Conservation (phyloP, 2,797 vertebrate genomes). For the Cirrhinus mrigala region DNA sequence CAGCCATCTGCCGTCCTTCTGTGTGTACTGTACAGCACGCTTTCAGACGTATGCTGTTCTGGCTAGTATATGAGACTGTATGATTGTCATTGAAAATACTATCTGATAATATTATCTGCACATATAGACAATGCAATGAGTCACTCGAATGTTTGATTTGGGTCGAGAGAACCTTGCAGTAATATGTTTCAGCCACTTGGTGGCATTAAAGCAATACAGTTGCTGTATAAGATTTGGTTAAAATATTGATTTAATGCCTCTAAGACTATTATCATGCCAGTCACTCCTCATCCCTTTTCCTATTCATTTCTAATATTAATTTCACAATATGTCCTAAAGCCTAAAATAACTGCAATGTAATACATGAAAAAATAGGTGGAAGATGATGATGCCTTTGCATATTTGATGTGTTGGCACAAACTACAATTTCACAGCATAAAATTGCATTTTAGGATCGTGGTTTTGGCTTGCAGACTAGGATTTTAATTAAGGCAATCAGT, state of each 20-base stretch:
- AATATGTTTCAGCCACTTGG: slow-evolving; percentile 1
- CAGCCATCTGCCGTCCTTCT: slow-evolving; percentile 41
- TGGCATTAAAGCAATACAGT: background rate
- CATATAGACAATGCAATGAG: background rate
- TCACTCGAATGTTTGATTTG: background rate
- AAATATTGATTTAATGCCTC: background rate
- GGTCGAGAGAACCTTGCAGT: background rate
- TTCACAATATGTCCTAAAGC: background rate
- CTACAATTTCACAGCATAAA: slow-evolving; percentile 3
- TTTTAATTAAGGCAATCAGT: background rate
- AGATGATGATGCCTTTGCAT: slow-evolving; percentile 1
- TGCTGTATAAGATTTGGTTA: background rate
- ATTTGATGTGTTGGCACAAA: background rate
- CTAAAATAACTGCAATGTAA: background rate
- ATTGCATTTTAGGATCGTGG: background rate
- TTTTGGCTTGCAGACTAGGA: background rate
- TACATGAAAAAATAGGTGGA: background rate
- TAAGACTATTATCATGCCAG: slow-evolving; percentile 3
- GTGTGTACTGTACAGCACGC: background rate
- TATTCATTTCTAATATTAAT: background rate
- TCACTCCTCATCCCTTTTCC: slow-evolving; percentile 3
- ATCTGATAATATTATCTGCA: background rate
- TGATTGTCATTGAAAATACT: background rate
- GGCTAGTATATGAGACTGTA: background rate
- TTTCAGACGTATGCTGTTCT: background rate